Evolutionary conservation across 1,140 invertebrate species (phyloP), one percentile per base, ranked within the genome.

Genomic region (Drosophila paulistorum): DNA sequence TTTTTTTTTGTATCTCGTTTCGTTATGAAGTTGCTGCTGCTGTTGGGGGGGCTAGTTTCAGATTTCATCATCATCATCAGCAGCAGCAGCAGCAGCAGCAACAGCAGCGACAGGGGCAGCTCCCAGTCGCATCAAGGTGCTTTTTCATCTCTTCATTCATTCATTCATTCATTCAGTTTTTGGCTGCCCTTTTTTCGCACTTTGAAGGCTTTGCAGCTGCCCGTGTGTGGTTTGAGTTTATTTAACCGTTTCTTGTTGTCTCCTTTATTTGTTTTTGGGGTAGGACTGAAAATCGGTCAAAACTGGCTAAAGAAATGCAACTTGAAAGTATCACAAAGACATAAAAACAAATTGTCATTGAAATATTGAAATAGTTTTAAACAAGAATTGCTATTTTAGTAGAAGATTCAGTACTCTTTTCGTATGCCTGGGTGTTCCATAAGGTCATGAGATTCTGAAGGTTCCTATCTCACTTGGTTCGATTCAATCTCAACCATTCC

Each of bases 51-150:
- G 45, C 41, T 60, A 76, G 74, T 77, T 77, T 77, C 66, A 77
- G 74, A 74, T 77, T 77, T 77, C 65, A 42, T 76, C 60, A 69
- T 66, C 55, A 66, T 54, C 39, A 20, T 20, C 20, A 20, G 1
- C n/a, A n/a, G n/a, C n/a, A 17, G 17, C 20, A 23, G 20, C 20
- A 23, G 20, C 20, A 23, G 20, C 20, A 23, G 1, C 55, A 66
- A 42, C 54, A 41, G 26, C 51, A 23, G 45, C 45, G 17, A 9
- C 45, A 23, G 17, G 5, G 17, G 17, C 45, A 51, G 45, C 9
- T 20, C 7, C 7, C 37, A 39, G 37, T 14, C 17, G 17, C 45
- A 51, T 51, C 45, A 51, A 51, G 45, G 45, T 51, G 45, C 45
- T 51, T n/a, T 51, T 51, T 51, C 45, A 51, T 51, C 45, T 48